Conservation (phyloP, 2,113 vertebrate species). For the Eptesicus fuscus region DNA sequence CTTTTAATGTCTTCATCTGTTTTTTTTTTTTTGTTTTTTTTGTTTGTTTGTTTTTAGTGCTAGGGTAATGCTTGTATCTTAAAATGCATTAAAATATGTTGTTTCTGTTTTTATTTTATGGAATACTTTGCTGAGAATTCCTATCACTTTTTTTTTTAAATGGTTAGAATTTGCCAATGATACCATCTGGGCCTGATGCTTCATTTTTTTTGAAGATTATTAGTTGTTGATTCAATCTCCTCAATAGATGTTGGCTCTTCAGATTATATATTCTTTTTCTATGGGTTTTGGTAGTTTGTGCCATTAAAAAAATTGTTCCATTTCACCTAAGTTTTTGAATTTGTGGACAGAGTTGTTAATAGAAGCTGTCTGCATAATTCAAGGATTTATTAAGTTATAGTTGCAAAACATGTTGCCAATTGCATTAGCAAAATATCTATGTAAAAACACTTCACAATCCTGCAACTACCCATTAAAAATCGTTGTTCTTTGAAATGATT, state of each 20-base stretch:
- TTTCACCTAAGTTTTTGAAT: background rate
- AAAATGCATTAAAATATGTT: background rate
- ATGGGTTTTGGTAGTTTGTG: background rate
- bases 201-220: background rate
- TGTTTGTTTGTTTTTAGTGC: background rate
- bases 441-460: conserved; percentile 79
- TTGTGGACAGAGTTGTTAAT: background rate
- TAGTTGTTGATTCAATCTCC: background rate
- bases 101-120: background rate
- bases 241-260: background rate
- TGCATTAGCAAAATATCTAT: conserved; percentile 81
- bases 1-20: background rate
- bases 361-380: conserved; percentile 61
- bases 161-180: background rate
- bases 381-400: conserved; percentile 82
- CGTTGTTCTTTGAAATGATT: conserved; percentile 74
- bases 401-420: conserved; percentile 79
- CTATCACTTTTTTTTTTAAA: background rate
- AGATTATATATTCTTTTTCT: background rate
- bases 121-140: background rate
- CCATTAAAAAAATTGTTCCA: background rate
- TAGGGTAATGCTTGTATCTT: background rate
- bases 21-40: background rate
- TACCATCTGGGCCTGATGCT: background rate
- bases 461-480: conserved; percentile 66